Evolutionary conservation across 2,888 invertebrate species (phyloP).

Genomic region (Lycophotia porphyrea): DNA sequence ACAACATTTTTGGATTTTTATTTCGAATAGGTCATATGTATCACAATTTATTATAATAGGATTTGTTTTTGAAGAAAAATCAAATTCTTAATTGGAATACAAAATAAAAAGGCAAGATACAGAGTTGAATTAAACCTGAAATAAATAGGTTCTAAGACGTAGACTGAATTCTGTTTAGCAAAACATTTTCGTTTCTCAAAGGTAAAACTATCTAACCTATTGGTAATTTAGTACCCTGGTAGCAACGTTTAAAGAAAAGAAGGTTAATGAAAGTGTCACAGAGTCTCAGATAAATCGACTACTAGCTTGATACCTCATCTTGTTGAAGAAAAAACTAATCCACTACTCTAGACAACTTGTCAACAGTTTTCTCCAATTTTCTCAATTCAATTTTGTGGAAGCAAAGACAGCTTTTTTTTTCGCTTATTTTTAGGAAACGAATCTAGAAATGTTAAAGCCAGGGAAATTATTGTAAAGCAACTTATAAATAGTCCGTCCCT

Average conservation of each 20-base stretch:
- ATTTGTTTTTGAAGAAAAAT: background rate
- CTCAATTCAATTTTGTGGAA: background rate
- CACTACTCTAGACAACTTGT: slow-evolving; percentile 11
- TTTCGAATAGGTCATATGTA: background rate
- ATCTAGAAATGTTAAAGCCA: background rate
- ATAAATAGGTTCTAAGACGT: background rate
- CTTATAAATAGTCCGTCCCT: background rate
- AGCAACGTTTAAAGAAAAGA: slow-evolving; percentile 24
- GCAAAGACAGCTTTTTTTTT: background rate
- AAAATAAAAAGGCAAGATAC: background rate
- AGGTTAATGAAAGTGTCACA: slow-evolving; percentile 49
- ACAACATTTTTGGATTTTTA: background rate
- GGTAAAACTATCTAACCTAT: slow-evolving; percentile 8
- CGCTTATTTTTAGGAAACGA: background rate
- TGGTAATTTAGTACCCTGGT: slow-evolving; percentile 34
- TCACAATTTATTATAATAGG: background rate
- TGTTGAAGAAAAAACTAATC: slow-evolving; percentile 51
- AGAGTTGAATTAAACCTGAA: background rate
- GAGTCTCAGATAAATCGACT: slow-evolving; percentile 43
- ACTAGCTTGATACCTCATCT: slow-evolving; percentile 46
- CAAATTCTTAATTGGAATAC: background rate
- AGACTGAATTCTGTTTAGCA: background rate
- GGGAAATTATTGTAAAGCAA: background rate
- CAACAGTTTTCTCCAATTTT: slow-evolving; percentile 22
- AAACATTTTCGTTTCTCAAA: slow-evolving; percentile 22